Percentiles rank a stretch among this genome's conserved stretches.
These are phyloP conservation scores for Drosophila serrata DNA, from an alignment of 1,140 invertebrate species.

Conservation along the genomic window DNA sequence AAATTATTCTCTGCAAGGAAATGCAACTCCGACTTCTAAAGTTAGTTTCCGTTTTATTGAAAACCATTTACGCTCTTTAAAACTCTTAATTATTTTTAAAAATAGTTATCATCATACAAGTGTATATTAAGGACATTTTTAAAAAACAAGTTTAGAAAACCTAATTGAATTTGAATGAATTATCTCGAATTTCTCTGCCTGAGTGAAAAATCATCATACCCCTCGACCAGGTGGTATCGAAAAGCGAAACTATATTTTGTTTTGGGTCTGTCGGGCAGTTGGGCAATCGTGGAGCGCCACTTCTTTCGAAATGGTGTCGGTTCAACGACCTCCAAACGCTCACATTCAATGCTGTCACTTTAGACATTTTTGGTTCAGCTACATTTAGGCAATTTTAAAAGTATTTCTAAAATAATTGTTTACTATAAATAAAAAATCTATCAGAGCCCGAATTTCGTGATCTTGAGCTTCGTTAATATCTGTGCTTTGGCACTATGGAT, in stretches of 20 bases:
- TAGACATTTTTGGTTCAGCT: conserved; percentile 1
- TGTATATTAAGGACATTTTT: too few species aligned
- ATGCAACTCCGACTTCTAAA: too few species aligned
- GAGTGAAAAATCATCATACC: conserved; percentile 14
- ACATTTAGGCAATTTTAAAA: background rate
- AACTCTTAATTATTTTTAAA: too few species aligned
- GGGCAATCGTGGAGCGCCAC: conserved; percentile 22
- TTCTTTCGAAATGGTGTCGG: conserved; percentile 40
- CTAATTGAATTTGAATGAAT: background rate
- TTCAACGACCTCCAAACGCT: conserved; percentile 20
- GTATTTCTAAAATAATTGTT: background rate
- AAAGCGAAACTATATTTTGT: conserved; percentile 44
- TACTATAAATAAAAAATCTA: background rate
- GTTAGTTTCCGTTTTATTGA: too few species aligned
- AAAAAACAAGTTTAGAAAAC: background rate
- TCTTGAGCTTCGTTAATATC: background rate
- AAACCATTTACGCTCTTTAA: too few species aligned
- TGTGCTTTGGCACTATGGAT: background rate
- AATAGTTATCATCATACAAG: too few species aligned
- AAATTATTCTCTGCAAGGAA: too few species aligned
- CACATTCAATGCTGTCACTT: background rate
- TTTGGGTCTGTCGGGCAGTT: conserved; percentile 52
- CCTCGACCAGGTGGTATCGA: background rate
- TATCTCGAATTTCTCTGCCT: background rate
- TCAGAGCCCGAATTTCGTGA: background rate